A percentile compares a stretch with the other conserved stretches of the same genome.
These are phyloP conservation scores for Zele albiditarsus DNA, from an alignment of 2,888 invertebrate species.

Conservation along the genomic window DNA sequence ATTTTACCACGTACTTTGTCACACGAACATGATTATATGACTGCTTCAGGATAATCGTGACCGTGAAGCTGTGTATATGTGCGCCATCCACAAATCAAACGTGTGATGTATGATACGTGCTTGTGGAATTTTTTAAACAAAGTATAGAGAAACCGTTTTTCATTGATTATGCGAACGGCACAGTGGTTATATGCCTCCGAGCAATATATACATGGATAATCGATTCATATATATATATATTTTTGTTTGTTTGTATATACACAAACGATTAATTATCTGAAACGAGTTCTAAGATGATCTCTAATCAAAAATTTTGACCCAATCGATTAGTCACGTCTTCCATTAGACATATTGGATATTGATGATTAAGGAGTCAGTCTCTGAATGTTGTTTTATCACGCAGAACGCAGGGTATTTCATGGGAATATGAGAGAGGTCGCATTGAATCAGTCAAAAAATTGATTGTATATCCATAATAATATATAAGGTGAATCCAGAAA, in stretches of 20 bases:
- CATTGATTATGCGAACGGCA: slow-evolving; percentile 11
- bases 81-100: background rate
- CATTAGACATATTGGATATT: slow-evolving; percentile 2
- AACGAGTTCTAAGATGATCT: slow-evolving; percentile 10
- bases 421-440: no score
- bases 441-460: no score
- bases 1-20: slow-evolving; percentile 2
- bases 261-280: slow-evolving; percentile 10
- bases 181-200: background rate
- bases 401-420: no score
- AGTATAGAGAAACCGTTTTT: slow-evolving; percentile 12
- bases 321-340: slow-evolving; percentile 14
- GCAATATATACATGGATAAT: background rate
- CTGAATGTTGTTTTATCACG: background rate
- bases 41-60: background rate
- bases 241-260: background rate
- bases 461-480: no score
- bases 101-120: slow-evolving; percentile 13
- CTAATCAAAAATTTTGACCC: slow-evolving; percentile 14
- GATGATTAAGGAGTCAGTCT: background rate
- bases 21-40: slow-evolving; percentile 1
- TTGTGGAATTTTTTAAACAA: background rate
- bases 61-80: background rate
- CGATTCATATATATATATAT: background rate
- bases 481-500: no score